Evolutionary conservation across 2,797 vertebrate species (phyloP), one percentile per base, ranked within the genome.

Genomic region (Lithobates pipiens): DNA sequence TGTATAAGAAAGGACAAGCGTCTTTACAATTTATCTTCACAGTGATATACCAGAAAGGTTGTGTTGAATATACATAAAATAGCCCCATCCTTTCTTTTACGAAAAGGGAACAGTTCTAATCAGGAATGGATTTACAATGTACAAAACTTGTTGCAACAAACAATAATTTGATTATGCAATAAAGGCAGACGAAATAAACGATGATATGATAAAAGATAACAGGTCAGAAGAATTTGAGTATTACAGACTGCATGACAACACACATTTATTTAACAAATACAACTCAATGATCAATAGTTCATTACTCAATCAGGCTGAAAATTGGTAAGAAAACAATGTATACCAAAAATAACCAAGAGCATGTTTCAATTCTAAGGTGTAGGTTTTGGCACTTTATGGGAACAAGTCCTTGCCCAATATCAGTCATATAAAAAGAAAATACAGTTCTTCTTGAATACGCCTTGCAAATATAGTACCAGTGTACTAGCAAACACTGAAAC

Each of bases 311-410:
- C 76, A 87, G 89, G 76, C 46, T 90, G 85, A 76, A 76, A 86
- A 74, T 81, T 80, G 34, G 63, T 82, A 88, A 83, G 63, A 91
- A 93, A 90, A 85, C n/a, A 87, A 89, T 92, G 89, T 94, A 71
- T 95, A 94, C 88, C 95, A 96, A 96, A 92, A 83, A 91, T 95
- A 92, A 94, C 77, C 91, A 92, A 89, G 83, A 74, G 46, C 88
- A 89, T 84, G 68, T 86, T 91, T 92, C 86, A 91, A 88, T 90
- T 90, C 84, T 89, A 54, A 87, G 69, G 82, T 93, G 90, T 94
- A 94, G 94, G 94, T 95, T 98, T 99, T 99, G 98, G 98, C 97
- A 99, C 98, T 99, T 99, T 94, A 96, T 96, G 95, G 95, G 95
- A 96, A 97, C 96, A 94, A 96, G 96, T 94, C 94, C 94, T 95